Evolutionary conservation across 2,797 vertebrate genomes (phyloP), one percentile per base, ranked within the genome.

Genomic region (Rousettus madagascariensis): DNA sequence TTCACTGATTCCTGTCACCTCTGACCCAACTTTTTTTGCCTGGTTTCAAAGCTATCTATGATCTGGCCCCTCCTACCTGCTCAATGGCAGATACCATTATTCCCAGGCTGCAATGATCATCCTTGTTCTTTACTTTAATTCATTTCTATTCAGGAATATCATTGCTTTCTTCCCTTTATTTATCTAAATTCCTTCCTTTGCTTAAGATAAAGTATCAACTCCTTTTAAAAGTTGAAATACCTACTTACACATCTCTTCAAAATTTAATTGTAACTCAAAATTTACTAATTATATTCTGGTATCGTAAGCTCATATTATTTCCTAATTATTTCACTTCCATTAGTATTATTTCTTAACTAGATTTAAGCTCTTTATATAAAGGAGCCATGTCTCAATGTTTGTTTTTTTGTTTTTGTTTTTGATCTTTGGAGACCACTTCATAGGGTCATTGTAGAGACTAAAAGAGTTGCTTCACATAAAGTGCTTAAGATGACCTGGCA

Each of bases 41-140:
- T 33, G 41, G 26, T 53, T 95, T 96, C 36, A 91, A 88, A 86
- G 36, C 19, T 89, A 26, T 51, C 41, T 57, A 82, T 26, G n/a
- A 8, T 8, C 19, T 59, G 28, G 22, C 41, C 36, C 36, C 43
- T 87, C 46, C 15, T 85, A n/a, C 11, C 26, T 43, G 15, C 43
- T 30, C 20, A 51, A 65, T 49, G n/a, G 61, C 3, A 49, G 17
- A 77, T 7, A 22, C 9, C 19, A 57, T 74, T 74, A 86, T 43
- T 49, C 12, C 8, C 16, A 91, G 61, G 38, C 36, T 20, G 28
- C n/a, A 65, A 77, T 59, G 20, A 22, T 91, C 26, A 69, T 43
- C 36, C 13, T 85, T 78, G 15, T 36, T 91, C 30, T 82, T 26
- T 53, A 68, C 7, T 1, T 79, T 53, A 90, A 59, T 80, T 94